A percentile compares a stretch with the other conserved stretches of the same genome.
These are phyloP conservation scores for Vandiemenella viatica DNA, from an alignment of 2,888 invertebrate genomes.

Conservation along the genomic window DNA sequence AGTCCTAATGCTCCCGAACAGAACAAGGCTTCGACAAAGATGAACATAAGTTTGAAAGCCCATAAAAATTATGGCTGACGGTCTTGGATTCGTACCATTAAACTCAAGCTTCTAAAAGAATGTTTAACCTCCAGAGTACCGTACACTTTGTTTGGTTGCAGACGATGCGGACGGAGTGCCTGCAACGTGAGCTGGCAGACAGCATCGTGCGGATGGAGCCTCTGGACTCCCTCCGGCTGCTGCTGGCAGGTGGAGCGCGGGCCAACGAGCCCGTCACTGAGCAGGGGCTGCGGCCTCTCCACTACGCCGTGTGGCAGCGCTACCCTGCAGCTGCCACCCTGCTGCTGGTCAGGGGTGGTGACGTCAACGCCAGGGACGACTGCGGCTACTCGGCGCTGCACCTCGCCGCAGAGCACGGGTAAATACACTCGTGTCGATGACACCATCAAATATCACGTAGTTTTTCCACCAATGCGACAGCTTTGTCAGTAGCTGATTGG, in stretches of 20 bases:
- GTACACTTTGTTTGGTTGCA: too few species aligned
- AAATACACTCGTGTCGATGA: too few species aligned
- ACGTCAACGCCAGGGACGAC: slow-evolving; percentile 70
- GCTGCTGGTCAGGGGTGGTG: slow-evolving; percentile 64
- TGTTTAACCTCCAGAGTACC: too few species aligned
- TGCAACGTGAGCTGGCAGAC: slow-evolving; percentile 77
- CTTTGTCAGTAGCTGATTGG: too few species aligned
- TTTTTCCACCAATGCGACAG: too few species aligned
- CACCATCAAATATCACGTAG: too few species aligned
- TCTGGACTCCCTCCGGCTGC: slow-evolving; percentile 69
- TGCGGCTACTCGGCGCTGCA: slow-evolving; percentile 86
- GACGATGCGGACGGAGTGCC: slow-evolving; percentile 58
- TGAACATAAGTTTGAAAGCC: too few species aligned
- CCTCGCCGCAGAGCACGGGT: slow-evolving; percentile 78
- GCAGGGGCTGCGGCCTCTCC: slow-evolving; percentile 77
- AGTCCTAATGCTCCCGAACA: too few species aligned
- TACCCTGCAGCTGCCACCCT: slow-evolving; percentile 65
- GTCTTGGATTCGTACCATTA: too few species aligned
- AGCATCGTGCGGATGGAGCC: slow-evolving; percentile 78
- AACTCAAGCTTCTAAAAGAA: too few species aligned
- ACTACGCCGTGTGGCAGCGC: slow-evolving; percentile 85
- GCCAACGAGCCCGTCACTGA: slow-evolving; percentile 59
- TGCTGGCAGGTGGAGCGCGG: slow-evolving; percentile 76
- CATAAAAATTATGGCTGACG: too few species aligned
- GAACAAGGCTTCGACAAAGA: too few species aligned